These are phyloP conservation scores for Pangasius djambal DNA, from an alignment of 2,797 vertebrate species.

Conservation along the genomic window DNA sequence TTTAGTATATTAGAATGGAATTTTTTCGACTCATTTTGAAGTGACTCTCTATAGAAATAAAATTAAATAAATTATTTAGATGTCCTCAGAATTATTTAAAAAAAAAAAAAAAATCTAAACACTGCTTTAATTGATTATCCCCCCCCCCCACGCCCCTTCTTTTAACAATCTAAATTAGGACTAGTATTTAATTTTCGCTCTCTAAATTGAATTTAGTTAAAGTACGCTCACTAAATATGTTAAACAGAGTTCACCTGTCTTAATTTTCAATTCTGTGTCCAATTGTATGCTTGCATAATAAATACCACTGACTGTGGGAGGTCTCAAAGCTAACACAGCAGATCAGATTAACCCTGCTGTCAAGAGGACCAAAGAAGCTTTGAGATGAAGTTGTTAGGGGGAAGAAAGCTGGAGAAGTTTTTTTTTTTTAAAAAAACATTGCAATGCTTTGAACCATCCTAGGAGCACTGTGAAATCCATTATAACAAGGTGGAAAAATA, in stretches of 20 bases:
- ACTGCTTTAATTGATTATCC: no score
- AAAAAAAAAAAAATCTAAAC: not conserved
- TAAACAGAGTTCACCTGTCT: not conserved
- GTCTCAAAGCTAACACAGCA: not conserved
- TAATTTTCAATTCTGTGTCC: not conserved
- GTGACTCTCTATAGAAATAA: not conserved
- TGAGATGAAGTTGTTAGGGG: not conserved
- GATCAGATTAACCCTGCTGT: not conserved
- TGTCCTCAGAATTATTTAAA: not conserved
- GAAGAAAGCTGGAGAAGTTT: not conserved
- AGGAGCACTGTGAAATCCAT: not conserved
- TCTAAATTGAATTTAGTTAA: no score
- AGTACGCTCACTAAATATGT: not conserved
- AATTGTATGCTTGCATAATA: not conserved
- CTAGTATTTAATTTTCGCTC: not conserved
- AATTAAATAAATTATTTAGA: not conserved
- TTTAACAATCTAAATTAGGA: not conserved
- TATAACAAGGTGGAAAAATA: not conserved
- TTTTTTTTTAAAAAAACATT: not conserved
- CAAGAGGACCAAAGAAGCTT: not conserved
- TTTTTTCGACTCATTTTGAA: not conserved
- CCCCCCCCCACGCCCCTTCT: no score
- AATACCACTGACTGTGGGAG: not conserved
- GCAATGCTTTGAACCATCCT: not conserved
- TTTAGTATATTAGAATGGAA: not conserved